Percentiles rank a stretch among this genome's conserved stretches.
These are phyloP conservation scores for Hemaris fuciformis DNA, from an alignment of 2,888 invertebrate species.

Conservation along the genomic window DNA sequence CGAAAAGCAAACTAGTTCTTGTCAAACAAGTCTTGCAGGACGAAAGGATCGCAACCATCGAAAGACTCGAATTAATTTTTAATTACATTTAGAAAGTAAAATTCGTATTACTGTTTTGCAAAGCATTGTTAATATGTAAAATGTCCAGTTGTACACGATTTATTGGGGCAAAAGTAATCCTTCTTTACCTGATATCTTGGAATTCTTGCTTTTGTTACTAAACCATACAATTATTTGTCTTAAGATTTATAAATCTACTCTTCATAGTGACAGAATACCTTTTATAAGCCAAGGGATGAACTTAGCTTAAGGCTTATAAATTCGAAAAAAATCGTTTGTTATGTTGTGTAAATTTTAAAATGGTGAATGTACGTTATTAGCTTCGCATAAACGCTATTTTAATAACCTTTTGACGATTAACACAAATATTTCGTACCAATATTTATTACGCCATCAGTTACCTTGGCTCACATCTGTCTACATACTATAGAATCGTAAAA, in stretches of 20 bases:
- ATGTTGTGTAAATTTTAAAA: neutral
- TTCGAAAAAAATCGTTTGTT: too few species aligned
- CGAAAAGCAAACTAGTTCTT: constrained; percentile 68
- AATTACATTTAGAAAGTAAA: constrained; percentile 4
- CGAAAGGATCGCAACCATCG: constrained; percentile 31
- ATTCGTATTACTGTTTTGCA: neutral
- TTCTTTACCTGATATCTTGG: too few species aligned
- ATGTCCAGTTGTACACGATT: too few species aligned
- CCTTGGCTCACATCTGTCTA: constrained; percentile 11
- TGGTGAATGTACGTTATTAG: neutral
- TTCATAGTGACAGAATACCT: too few species aligned
- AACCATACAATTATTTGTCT: too few species aligned
- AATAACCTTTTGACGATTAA: neutral
- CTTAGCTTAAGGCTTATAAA: too few species aligned
- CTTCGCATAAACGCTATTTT: neutral
- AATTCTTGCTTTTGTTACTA: too few species aligned
- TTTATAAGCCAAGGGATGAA: too few species aligned
- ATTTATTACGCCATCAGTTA: constrained; percentile 5
- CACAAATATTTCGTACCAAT: constrained; percentile 1
- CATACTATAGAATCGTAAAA: neutral
- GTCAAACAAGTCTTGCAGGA: constrained; percentile 49
- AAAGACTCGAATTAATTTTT: constrained; percentile 1
- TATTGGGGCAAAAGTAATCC: too few species aligned
- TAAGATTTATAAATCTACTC: too few species aligned
- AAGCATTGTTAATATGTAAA: neutral